Conservation (phyloP, 2,888 invertebrate genomes). For the Zelleria hepariella region DNA sequence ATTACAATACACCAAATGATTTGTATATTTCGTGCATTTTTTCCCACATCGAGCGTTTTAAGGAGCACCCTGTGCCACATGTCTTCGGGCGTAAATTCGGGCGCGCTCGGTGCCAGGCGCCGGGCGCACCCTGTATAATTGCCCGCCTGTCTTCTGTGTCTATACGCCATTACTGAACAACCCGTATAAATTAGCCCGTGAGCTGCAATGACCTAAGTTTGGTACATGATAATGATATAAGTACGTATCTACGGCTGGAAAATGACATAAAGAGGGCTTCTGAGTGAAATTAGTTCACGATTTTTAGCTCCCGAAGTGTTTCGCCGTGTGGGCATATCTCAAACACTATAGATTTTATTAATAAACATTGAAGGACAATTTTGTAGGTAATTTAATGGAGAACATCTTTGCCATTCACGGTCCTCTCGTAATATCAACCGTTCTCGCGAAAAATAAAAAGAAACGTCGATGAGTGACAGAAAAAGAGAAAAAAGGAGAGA, state of each 20-base stretch:
- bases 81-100: slow-evolving; percentile 52
- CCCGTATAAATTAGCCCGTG: neutral
- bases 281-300: neutral
- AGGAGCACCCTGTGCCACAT: slow-evolving; percentile 11
- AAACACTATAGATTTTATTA: too few relatives aligned
- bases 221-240: neutral
- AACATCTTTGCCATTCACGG: too few relatives aligned
- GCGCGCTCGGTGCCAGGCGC: slow-evolving; percentile 52
- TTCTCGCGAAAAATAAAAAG: too few relatives aligned
- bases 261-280: neutral
- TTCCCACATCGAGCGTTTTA: neutral
- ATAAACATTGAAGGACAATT: too few relatives aligned
- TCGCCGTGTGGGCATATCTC: too few relatives aligned
- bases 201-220: neutral
- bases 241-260: neutral
- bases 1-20: too few relatives aligned
- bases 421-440: too few relatives aligned
- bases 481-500: too few relatives aligned
- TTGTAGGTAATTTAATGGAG: too few relatives aligned
- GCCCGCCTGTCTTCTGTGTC: slow-evolving; percentile 26
- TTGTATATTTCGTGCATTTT: neutral
- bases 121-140: slow-evolving; percentile 55
- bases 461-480: too few relatives aligned
- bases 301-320: neutral
- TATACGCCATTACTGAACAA: slow-evolving; percentile 1